Conservation (phyloP, 2,113 vertebrate species). For the Pontoporia blainvillei region DNA sequence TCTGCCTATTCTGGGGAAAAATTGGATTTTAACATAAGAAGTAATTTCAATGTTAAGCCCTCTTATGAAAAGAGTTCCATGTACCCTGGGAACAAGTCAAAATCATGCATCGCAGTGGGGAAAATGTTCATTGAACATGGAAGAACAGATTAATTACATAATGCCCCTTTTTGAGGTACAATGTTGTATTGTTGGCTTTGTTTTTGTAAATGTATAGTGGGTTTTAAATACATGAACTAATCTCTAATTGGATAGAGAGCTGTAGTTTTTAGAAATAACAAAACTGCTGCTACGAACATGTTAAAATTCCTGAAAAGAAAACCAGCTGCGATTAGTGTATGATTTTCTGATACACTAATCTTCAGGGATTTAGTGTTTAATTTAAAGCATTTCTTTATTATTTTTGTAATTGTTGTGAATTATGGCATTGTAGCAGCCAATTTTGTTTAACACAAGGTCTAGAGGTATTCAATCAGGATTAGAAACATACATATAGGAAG, state of each 20-base stretch:
- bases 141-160: slow-evolving; percentile 44
- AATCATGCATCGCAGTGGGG: slow-evolving; percentile 19
- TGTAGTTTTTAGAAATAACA: slow-evolving; percentile 38
- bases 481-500: not conserved
- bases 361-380: not conserved
- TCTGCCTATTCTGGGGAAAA: slow-evolving; percentile 44
- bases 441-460: not conserved
- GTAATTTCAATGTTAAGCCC: slow-evolving; percentile 36
- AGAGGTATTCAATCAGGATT: not conserved
- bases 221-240: slow-evolving; percentile 34
- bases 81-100: slow-evolving; percentile 46
- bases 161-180: not conserved
- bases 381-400: slow-evolving; percentile 27
- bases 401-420: slow-evolving; percentile 24
- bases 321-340: not conserved
- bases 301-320: slow-evolving; percentile 30
- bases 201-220: slow-evolving; percentile 14
- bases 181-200: not conserved
- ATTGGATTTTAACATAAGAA: slow-evolving; percentile 61
- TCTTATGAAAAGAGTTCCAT: slow-evolving; percentile 31
- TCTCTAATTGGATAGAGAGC: slow-evolving; percentile 40
- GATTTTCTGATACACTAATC: slow-evolving; percentile 9
- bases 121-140: not conserved
- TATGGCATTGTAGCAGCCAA: slow-evolving; percentile 6
- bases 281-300: not conserved